phyloP scores from a whole-genome alignment of 2,888 invertebrate genomes.

The Leistus spinibarbis region DNA sequence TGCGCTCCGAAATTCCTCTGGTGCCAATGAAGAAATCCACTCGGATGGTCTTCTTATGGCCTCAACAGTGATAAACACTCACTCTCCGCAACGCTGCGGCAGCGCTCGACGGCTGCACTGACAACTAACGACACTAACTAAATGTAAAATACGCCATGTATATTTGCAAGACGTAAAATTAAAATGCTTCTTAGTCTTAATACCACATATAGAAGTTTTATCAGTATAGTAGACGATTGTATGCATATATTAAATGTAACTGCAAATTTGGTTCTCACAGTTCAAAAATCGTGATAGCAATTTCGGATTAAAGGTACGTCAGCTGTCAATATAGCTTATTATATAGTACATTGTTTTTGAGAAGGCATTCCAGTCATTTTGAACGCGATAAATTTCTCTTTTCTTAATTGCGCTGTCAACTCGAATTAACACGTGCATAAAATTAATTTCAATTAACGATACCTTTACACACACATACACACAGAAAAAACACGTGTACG shows the following conservation, averaged over 20 bases:
- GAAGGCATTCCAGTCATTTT: not conserved
- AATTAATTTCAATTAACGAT: constrained; percentile 20
- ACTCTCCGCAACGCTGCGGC: not conserved
- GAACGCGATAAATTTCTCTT: constrained; percentile 22
- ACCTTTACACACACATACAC: not conserved
- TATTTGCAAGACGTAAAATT: not conserved
- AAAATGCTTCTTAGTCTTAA: too few species aligned
- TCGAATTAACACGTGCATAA: constrained; percentile 28
- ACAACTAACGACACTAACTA: constrained; percentile 27
- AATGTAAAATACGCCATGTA: constrained; percentile 14
- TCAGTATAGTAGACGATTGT: too few species aligned
- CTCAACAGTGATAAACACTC: constrained; percentile 23
- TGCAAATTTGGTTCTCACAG: too few species aligned
- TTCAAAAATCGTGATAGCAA: too few species aligned
- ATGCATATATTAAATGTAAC: too few species aligned
- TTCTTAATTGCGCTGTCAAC: constrained; percentile 34
- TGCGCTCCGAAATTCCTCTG: not conserved
- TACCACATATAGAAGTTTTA: too few species aligned
- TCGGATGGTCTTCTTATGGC: not conserved
- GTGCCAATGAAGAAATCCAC: not conserved
- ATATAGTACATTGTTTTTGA: too few species aligned
- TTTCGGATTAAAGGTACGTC: too few species aligned
- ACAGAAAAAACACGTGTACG: too few species aligned
- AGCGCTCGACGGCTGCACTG: too few species aligned
- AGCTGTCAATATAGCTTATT: too few species aligned